A percentile compares a stretch with the other conserved stretches of the same genome.
phyloP scores from a whole-genome alignment of 2,113 vertebrate genomes.

The Axis porcinus region DNA sequence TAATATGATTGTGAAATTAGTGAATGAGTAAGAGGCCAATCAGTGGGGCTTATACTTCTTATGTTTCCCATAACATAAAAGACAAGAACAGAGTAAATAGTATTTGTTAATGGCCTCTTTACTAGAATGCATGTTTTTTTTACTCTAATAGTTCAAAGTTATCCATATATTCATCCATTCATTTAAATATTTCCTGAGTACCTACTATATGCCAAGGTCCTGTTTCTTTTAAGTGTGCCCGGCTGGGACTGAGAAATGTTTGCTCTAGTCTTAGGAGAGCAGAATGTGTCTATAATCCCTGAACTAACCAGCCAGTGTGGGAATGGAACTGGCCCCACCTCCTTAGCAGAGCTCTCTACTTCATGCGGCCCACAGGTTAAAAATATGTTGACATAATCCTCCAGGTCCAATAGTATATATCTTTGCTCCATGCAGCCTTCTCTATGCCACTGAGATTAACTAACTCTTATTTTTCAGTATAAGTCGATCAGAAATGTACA shows the following conservation, averaged over 20 bases:
- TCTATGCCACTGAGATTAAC: neutral
- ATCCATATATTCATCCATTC: neutral
- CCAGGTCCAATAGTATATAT: neutral
- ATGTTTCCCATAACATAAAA: neutral
- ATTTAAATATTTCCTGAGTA: neutral
- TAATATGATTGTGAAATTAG: neutral
- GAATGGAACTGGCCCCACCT: neutral
- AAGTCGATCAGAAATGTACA: neutral
- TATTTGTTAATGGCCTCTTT: neutral
- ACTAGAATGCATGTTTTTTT: neutral
- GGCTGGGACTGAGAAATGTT: neutral
- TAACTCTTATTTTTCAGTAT: neutral
- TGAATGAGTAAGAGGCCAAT: neutral
- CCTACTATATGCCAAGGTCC: neutral
- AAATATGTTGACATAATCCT: neutral
- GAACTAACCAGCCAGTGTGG: neutral
- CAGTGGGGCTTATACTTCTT: neutral
- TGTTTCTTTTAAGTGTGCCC: neutral
- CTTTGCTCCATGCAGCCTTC: neutral
- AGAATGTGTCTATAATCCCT: neutral
- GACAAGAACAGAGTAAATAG: neutral
- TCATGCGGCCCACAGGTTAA: neutral
- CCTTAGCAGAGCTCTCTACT: neutral
- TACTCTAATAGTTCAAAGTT: neutral
- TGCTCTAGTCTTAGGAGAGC: neutral